These are phyloP conservation scores for Epinotia ramella DNA, from an alignment of 2,888 invertebrate species.

Conservation along the genomic window DNA sequence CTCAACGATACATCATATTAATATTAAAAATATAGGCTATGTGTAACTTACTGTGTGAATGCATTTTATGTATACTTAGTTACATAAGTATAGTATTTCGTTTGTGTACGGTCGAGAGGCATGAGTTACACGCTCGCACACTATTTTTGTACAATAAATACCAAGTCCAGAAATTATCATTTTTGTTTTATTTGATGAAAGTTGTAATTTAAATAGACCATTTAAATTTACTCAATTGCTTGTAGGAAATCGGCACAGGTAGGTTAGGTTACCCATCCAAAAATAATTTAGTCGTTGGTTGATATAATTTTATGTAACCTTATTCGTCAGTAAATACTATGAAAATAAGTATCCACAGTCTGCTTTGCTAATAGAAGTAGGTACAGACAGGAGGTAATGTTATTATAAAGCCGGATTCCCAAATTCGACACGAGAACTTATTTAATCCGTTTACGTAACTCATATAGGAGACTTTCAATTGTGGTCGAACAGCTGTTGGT, in stretches of 20 bases:
- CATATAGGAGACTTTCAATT: slow-evolving; percentile 73
- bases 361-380: neutral
- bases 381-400: slow-evolving; percentile 45
- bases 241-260: neutral
- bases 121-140: slow-evolving; percentile 84
- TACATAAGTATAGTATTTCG: slow-evolving; percentile 77
- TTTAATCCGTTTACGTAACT: slow-evolving; percentile 70
- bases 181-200: slow-evolving; percentile 77
- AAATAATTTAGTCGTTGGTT: neutral
- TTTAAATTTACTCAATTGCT: neutral
- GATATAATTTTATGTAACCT: too few species aligned
- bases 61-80: slow-evolving; percentile 82
- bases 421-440: slow-evolving; percentile 71
- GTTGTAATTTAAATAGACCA: slow-evolving; percentile 2
- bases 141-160: slow-evolving; percentile 85
- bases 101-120: slow-evolving; percentile 81
- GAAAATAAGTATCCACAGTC: neutral
- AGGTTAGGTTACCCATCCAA: neutral
- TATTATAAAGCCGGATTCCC: slow-evolving; percentile 47
- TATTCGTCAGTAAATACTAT: too few species aligned
- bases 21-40: slow-evolving; percentile 80
- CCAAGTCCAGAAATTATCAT: slow-evolving; percentile 77
- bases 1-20: slow-evolving; percentile 80
- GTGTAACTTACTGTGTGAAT: slow-evolving; percentile 82
- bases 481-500: slow-evolving; percentile 75